These are phyloP conservation scores for Drosophila anceps DNA, from an alignment of 2,888 invertebrate species.

Conservation along the genomic window DNA sequence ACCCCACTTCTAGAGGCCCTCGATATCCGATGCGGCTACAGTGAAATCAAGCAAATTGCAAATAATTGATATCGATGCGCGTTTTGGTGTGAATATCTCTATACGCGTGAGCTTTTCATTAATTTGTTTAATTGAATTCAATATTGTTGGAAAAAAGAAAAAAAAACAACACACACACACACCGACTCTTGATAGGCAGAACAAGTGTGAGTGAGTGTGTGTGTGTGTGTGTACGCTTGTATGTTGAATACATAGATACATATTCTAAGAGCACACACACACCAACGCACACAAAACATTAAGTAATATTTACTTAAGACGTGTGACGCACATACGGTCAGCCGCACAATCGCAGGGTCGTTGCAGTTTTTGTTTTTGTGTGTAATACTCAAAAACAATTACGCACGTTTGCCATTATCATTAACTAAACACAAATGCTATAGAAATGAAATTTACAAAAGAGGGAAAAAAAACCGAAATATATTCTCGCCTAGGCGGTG, in stretches of 20 bases:
- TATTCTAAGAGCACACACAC: conserved; percentile 74
- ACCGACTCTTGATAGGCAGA: conserved; percentile 10
- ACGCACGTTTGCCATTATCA: conserved; percentile 53
- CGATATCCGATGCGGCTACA: conserved; percentile 48
- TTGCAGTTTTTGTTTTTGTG: conserved; percentile 35
- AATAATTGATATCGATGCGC: conserved; percentile 71
- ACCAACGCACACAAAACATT: conserved; percentile 69
- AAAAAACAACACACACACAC: conserved; percentile 45
- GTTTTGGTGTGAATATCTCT: conserved; percentile 44
- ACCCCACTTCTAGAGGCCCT: conserved; percentile 64
- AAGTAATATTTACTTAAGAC: conserved; percentile 74
- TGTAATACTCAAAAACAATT: conserved; percentile 38
- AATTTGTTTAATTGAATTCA: conserved; percentile 72
- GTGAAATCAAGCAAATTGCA: conserved; percentile 67
- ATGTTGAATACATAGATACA: conserved; percentile 67
- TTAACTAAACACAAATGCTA: conserved; percentile 64
- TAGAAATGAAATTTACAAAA: conserved; percentile 53
- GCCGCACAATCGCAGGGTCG: conserved; percentile 38
- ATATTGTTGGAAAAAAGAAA: conserved; percentile 54
- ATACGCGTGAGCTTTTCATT: conserved; percentile 52
- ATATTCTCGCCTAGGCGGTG: conserved; percentile 53
- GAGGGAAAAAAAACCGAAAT: conserved; percentile 42
- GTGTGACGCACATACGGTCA: conserved; percentile 28
- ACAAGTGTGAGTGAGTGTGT: conserved; percentile 18
- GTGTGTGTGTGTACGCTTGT: conserved; percentile 18